Percentiles rank a stretch among this genome's conserved stretches.
Conservation (phyloP, 2,888 invertebrate genomes). For the Sesamia inferens region DNA sequence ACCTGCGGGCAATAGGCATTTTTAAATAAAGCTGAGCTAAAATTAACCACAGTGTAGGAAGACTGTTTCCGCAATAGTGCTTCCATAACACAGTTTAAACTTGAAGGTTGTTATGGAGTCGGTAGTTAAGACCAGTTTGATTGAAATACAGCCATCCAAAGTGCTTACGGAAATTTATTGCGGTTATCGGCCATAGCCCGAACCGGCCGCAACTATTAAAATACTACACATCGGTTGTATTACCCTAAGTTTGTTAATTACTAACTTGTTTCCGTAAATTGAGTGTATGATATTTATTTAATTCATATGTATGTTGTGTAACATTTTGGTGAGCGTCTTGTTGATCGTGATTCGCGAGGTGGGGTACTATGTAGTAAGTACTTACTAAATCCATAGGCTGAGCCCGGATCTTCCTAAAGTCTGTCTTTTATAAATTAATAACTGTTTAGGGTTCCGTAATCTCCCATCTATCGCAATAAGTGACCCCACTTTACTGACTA, state of each 20-base stretch:
- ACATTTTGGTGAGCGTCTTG: neutral
- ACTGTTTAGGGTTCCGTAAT: too few species aligned
- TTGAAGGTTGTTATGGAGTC: conserved; percentile 54
- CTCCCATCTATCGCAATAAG: too few species aligned
- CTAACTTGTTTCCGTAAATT: conserved; percentile 29
- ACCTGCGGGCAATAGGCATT: too few species aligned
- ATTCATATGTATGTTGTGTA: conserved; percentile 17
- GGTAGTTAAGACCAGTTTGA: conserved; percentile 62
- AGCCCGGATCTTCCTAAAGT: too few species aligned
- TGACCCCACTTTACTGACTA: too few species aligned
- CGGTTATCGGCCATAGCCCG: conserved; percentile 25
- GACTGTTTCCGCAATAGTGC: conserved; percentile 54
- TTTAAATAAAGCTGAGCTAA: neutral
- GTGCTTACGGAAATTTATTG: conserved; percentile 47
- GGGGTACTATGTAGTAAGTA: too few species aligned
- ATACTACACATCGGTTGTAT: conserved; percentile 40
- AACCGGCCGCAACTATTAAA: conserved; percentile 33
- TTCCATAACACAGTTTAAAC: conserved; percentile 60
- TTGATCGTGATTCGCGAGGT: neutral
- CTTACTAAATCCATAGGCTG: too few species aligned
- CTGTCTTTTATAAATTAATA: too few species aligned
- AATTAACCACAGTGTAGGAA: neutral
- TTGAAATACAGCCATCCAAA: conserved; percentile 50
- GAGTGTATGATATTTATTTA: conserved; percentile 1
- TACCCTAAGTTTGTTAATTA: conserved; percentile 49